Evolutionary conservation across 1,140 invertebrate species (phyloP).

Genomic region (Papilio polytes): DNA sequence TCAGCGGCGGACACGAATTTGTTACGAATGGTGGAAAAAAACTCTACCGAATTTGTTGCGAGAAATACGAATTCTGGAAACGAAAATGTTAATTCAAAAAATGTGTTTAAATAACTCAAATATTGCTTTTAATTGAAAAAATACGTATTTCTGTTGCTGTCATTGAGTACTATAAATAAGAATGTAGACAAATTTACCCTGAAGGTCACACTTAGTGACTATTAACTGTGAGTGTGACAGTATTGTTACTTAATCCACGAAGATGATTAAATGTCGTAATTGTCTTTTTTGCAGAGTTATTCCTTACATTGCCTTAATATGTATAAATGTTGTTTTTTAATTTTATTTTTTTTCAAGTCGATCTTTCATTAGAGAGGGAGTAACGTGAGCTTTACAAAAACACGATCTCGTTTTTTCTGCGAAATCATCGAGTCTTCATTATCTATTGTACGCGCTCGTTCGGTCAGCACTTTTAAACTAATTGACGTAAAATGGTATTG

Average conservation of each 20-base stretch:
- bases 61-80: neutral
- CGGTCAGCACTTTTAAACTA: slow-evolving; percentile 17
- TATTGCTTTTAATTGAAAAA: neutral
- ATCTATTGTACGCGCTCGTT: slow-evolving; percentile 21
- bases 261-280: no score
- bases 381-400: slow-evolving; percentile 22
- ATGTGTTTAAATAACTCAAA: neutral
- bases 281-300: neutral
- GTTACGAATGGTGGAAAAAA: slow-evolving; percentile 4
- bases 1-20: slow-evolving; percentile 20
- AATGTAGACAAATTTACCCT: neutral
- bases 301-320: neutral
- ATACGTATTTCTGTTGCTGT: neutral
- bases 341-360: neutral
- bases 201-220: no score
- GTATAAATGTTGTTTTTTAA: neutral
- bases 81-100: neutral
- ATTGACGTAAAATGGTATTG: slow-evolving; percentile 2
- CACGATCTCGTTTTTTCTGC: slow-evolving; percentile 15
- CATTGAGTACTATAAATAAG: neutral
- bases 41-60: neutral
- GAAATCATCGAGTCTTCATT: slow-evolving; percentile 16
- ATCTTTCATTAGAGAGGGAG: slow-evolving; percentile 6
- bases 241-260: no score
- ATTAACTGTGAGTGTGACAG: no score